Evolutionary conservation across 2,888 invertebrate genomes (phyloP), one percentile per base, ranked within the genome.

Genomic region (Agelastica alni): DNA sequence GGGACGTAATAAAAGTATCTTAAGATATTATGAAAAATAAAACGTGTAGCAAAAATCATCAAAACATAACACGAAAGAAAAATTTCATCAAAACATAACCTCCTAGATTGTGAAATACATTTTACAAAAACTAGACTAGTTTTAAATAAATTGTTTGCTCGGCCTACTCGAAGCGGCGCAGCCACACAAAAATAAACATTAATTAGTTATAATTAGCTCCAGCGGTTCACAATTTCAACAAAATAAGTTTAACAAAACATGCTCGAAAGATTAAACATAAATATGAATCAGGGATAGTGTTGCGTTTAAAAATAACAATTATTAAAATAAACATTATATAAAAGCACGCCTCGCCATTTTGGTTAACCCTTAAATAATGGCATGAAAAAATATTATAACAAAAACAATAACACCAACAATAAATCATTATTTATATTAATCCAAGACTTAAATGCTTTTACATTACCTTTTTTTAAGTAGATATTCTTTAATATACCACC

Each of bases 311-410:
- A 63, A 59, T 61, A 60, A 59, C 59, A 56, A 59, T 54, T 60
- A 55, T 61, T 66, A 61, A 63, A 64, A 61, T 61, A 64, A 66
- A 66, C 62, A 63, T 63, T 66, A 65, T 60, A 62, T 62, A 63
- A 69, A 73, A 69, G 67, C 70, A 71, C 71, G 73, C 73, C 66
- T 70, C 75, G 77, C 77, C 77, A 77, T 77, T 72, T 77, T 77
- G 76, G 69, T 66, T 72, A 75, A 75, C 75, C 77, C 74, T 73
- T 74, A 76, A 70, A 70, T 72, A 72, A 72, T 66, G 61, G 60
- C 60, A 66, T 64, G 70, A 73, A 75, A 75, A 74, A 75, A 71
- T 64, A 61, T 54, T 71, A 66, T 66, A 65, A 62, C 63, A 71
- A 72, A 75, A 71, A 70, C 68, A 72, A 70, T 67, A 69, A 66